Base-by-base conservation (phyloP, 2,797 vertebrate genomes). In the Cichlasoma orientale region DNA sequence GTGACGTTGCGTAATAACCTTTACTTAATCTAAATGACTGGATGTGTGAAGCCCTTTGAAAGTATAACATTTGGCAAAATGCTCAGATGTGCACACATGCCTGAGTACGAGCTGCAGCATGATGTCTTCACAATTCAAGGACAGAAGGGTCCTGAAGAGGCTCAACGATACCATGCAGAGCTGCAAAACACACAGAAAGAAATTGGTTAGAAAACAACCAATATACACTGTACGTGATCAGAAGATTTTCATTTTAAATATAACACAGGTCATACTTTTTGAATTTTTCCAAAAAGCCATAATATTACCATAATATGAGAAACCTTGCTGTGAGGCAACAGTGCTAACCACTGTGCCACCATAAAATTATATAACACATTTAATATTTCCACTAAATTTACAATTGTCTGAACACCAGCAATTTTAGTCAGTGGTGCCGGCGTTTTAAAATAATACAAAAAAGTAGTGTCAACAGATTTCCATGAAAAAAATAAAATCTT, bases 71-170 rank as follows among this genome's bases (percentile, higher is more conserved):
- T 38, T 41, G 3, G 19, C 13, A 9, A 6, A 33, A 13, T 70
- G 33, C 4, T 50, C 9, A 55, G 19, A 54, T 25, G 13, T 56
- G 36, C 23, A 11, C 54, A 66, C 61, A 3, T 92, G 99, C 98
- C 98, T 98, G 95, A 99, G 97, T 95, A 99, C 94, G 55, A 99
- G 96, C 95, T 99, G 98, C 84, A 99, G 96, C 95, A 99, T 95
- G 88, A 99, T 92, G 16, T 99, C 98, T 93, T 99, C 98, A 71
- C 98, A 99, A 95, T 97, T 97, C 89, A 99, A 96, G 83, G 96
- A 97, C 83, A 99, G 96, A 69, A 99, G 96, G 59, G 98, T 99
- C 93, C 96, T 96, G 95, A 99, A 99, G 83, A 99, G 97, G 92
- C 97, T 97, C 88, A 99, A 90, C 1, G 98, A 99, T 25, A 99